These are phyloP conservation scores for Urophycis tenuis DNA, from an alignment of 2,797 vertebrate species.

Conservation along the genomic window DNA sequence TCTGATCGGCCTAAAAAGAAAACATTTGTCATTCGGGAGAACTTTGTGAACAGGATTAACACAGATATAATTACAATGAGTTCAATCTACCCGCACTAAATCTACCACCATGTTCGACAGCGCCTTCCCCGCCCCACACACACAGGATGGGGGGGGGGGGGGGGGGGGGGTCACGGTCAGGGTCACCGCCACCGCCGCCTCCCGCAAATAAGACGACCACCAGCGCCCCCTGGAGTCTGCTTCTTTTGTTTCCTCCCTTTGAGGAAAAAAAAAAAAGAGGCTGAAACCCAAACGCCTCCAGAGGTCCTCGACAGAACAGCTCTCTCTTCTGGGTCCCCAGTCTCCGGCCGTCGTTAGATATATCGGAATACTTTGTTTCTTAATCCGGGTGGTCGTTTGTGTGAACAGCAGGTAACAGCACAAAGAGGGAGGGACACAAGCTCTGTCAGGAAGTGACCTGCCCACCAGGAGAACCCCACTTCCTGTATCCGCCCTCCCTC, in stretches of 20 bases:
- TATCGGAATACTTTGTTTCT: neutral
- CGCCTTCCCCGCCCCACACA: neutral
- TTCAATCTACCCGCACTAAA: neutral
- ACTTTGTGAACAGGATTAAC: neutral
- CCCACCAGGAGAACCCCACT: neutral
- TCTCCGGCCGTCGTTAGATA: neutral
- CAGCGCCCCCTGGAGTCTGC: constrained; percentile 28
- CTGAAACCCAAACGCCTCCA: constrained; percentile 46
- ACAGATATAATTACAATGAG: neutral
- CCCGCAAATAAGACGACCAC: constrained; percentile 3
- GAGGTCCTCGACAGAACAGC: constrained; percentile 37
- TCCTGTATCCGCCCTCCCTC: neutral
- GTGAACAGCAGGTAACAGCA: neutral
- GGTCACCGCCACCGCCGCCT: neutral
- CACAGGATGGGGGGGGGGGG: neutral
- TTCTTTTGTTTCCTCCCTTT: constrained; percentile 64
- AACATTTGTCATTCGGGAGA: neutral
- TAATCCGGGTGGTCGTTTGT: neutral
- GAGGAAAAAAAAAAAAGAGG: constrained; percentile 44
- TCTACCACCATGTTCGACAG: neutral
- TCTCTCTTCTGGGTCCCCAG: constrained; percentile 21
- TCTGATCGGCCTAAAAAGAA: neutral
- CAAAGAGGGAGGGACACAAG: neutral
- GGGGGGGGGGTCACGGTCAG: neutral
- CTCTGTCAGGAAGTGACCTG: too few species aligned